Base-by-base conservation (phyloP, 2,113 vertebrate genomes). In the Engystomops pustulosus region DNA sequence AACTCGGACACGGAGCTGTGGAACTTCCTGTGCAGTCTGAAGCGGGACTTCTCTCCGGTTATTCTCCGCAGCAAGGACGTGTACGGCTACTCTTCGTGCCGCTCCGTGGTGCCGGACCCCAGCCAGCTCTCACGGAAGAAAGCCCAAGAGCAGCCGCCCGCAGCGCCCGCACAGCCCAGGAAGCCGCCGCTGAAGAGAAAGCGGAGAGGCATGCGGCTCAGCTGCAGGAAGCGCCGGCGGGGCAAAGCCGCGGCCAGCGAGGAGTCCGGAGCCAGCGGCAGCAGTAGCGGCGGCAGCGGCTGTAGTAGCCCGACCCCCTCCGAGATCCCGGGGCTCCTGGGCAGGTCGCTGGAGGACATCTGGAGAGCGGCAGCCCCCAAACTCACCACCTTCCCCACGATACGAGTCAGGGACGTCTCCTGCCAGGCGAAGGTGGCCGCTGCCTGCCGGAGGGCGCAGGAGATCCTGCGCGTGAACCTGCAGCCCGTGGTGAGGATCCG, bases 11-110 rank as follows among this genome's bases (percentile, higher is more conserved):
- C 93, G 20, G 93, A 94, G 91, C 93, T 94, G 81, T 94, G 93
- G 93, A 90, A 91, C 90, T 94, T 93, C 91, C 92, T 94, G n/a
- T 93, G 93, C 91, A 94, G 93, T 89, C 91, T 94, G 87, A 91
- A 91, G 88, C 91, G 92, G 86, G 90, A 94, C 90, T 93, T 94
- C 89, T 93, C 93, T 78, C 93, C 93, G 81, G 91, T 92, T 87
- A 93, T 94, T 80, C 92, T 94, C n/a, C 92, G 93, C 87, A 94
- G 93, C 85, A 94, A 94, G 88, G 93, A 93, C 91, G 93, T 94
- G 84, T 93, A 94, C 76, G 92, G 93, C 53, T 94, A 94, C 89
- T 88, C 93, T 11, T 93, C 93, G 9, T 93, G 93, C 88, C 91
- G 93, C 77, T 92, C 93, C 25, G 85, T 91, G 38, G 93, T 93